phyloP scores from a whole-genome alignment of 2,888 invertebrate genomes.

The Lordiphosa fenestrarum region DNA sequence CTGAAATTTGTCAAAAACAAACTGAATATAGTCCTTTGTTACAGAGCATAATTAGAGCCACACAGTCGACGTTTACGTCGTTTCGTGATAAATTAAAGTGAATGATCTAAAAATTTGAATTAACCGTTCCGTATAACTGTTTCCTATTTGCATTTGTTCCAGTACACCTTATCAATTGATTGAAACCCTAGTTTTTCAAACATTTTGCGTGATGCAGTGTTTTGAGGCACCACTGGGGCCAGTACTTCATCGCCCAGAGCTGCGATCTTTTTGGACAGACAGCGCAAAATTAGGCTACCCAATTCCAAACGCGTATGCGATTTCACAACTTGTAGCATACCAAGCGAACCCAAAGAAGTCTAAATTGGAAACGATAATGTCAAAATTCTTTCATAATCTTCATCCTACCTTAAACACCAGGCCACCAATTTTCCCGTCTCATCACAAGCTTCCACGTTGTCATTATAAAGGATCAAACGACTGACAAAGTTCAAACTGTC shows the following conservation, averaged over 20 bases:
- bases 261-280: conserved; percentile 60
- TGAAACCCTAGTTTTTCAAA: conserved; percentile 75
- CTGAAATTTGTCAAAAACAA: too few species aligned
- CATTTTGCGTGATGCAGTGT: conserved; percentile 67
- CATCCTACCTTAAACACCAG: conserved; percentile 72
- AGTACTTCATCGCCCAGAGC: conserved; percentile 56
- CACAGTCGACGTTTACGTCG: too few species aligned
- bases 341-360: conserved; percentile 63
- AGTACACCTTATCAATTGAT: conserved; percentile 61
- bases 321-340: conserved; percentile 70
- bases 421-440: conserved; percentile 61
- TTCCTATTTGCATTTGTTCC: conserved; percentile 27
- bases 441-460: conserved; percentile 67
- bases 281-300: conserved; percentile 68
- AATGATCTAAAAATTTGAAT: too few species aligned
- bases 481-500: conserved; percentile 56
- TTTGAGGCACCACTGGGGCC: conserved; percentile 66
- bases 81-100: too few species aligned
- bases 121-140: too few species aligned
- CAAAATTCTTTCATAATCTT: not conserved
- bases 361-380: conserved; percentile 44
- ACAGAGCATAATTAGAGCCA: too few species aligned
- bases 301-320: conserved; percentile 68
- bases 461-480: conserved; percentile 56
- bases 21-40: too few species aligned